Percentiles rank a stretch among this genome's conserved stretches.
These are phyloP conservation scores for Theristicus caerulescens DNA, from an alignment of 2,113 vertebrate species.

Conservation along the genomic window DNA sequence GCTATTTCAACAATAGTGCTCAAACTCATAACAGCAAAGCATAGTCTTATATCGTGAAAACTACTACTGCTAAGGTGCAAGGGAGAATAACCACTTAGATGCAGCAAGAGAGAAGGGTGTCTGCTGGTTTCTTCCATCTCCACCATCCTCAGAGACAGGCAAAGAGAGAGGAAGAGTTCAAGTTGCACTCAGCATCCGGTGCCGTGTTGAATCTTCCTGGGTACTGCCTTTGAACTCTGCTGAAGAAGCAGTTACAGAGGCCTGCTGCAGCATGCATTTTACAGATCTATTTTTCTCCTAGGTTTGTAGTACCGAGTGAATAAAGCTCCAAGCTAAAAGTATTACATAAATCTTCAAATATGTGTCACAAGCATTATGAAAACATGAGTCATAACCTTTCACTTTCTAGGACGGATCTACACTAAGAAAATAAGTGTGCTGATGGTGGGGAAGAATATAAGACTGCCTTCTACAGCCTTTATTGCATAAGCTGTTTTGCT, in stretches of 20 bases:
- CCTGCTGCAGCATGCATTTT: neutral
- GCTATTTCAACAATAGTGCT: neutral
- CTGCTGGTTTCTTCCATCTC: neutral
- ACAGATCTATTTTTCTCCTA: neutral
- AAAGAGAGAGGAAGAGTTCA: neutral
- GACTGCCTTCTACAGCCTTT: neutral
- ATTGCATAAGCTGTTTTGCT: neutral
- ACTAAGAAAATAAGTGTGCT: neutral
- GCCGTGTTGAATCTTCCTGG: neutral
- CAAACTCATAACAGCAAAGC: neutral
- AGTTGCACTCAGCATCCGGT: neutral
- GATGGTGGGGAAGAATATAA: neutral
- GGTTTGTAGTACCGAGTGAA: neutral
- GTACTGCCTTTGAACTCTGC: neutral
- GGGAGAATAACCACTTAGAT: neutral
- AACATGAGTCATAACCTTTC: constrained; percentile 15
- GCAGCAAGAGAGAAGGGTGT: neutral
- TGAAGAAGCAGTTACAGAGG: neutral
- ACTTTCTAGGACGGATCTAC: neutral
- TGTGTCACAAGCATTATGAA: neutral
- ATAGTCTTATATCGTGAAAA: neutral
- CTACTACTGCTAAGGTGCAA: neutral
- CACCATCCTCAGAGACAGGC: neutral
- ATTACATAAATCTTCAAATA: constrained; percentile 16
- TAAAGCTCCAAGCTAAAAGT: neutral